Evolutionary conservation across 1,140 invertebrate species (phyloP), one percentile per base, ranked within the genome.

Genomic region (Teleopsis dalmanni): DNA sequence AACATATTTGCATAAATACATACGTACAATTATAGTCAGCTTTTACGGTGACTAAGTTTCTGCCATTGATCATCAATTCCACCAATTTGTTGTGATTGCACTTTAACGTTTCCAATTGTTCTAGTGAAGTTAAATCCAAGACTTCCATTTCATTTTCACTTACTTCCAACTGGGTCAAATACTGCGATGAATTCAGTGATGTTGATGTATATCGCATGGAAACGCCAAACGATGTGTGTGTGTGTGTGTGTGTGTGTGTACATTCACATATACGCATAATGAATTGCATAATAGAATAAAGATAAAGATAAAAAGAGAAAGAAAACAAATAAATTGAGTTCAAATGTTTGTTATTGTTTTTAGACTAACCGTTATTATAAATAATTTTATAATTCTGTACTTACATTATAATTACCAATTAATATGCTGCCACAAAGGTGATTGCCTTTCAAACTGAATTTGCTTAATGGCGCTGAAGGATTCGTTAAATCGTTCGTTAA

Each of bases 331-430:
- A 19, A 43, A 29, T 26, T 31, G 5, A 29, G 26, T 5, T 43
- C 22, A 40, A 23, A 10, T 22, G 37, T n/a, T 11, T 8, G 19
- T 8, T 18, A 23, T 40, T 8, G 27, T 8, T 7, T 29, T 29
- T 29, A 29, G 13, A 29, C 7, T 8, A 29, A 37, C 14, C 6
- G 14, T 23, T 31, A 37, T 22, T 47, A 26, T n/a, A 36, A 13
- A 3, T 36, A 1, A 21, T 25, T 36, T 16, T 34, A 16, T 29
- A 9, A 8, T 43, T 26, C 11, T 18, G 8, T 23, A 37, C 58
- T 81, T 78, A 88, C 86, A 58, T 84, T 85, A 68, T 88, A 89
- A 67, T 88, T 88, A 50, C 85, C 85, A 25, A 89, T 77, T 53
- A 89, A 83, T 46, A 89, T 88, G 69, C 83, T 86, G 54, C 85